Percentiles rank a stretch among this genome's conserved stretches.
These are phyloP conservation scores for Bugula neritina DNA, from an alignment of 2,888 invertebrate genomes.

Conservation along the genomic window DNA sequence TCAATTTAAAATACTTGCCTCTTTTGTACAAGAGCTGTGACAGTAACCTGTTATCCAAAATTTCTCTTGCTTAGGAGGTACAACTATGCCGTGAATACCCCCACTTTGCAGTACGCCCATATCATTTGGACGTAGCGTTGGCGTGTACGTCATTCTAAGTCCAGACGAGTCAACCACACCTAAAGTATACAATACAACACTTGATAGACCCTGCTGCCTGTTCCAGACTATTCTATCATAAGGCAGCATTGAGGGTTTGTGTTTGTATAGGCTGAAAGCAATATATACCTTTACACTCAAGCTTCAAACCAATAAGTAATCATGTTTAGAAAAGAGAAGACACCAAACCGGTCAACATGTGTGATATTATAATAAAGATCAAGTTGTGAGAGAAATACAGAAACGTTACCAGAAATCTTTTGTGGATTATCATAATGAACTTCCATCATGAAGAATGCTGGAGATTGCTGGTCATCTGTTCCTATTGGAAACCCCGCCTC, in stretches of 20 bases:
- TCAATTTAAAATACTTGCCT: too few species aligned
- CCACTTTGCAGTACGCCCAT: constrained; percentile 63
- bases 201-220: too few species aligned
- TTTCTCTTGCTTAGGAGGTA: constrained; percentile 69
- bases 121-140: constrained; percentile 68
- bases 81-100: constrained; percentile 67
- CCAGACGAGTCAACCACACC: constrained; percentile 55
- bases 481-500: constrained; percentile 73
- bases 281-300: too few species aligned
- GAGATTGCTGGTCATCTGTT: constrained; percentile 58
- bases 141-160: constrained; percentile 71
- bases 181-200: neutral
- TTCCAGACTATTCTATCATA: too few species aligned
- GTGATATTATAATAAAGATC: too few species aligned
- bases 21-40: constrained; percentile 75
- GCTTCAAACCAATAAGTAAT: too few species aligned
- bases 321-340: too few species aligned
- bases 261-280: too few species aligned
- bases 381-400: too few species aligned
- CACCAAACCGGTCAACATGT: too few species aligned
- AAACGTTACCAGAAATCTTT: neutral
- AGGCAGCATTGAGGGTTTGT: too few species aligned
- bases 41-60: constrained; percentile 72
- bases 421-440: neutral
- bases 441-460: constrained; percentile 36